Evolutionary conservation across 2,113 vertebrate genomes (phyloP), one percentile per base, ranked within the genome.

Genomic region (Nycticebus coucang): DNA sequence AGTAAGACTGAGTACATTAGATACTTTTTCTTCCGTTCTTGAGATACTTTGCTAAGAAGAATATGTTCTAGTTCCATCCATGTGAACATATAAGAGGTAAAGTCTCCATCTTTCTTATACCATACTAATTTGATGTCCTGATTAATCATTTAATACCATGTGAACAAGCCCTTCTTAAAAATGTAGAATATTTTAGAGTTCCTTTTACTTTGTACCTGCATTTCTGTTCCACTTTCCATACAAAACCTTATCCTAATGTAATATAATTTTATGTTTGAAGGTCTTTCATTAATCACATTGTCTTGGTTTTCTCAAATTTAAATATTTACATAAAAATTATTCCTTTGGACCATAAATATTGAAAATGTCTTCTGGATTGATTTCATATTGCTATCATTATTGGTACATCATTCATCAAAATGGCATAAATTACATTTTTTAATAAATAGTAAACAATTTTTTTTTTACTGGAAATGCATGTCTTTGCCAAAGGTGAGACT

Each of bases 281-380:
- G 4, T 72, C 24, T 80, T 93, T 89, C 55, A 41, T 91, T 78
- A 86, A 75, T 88, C 21, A 50, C 37, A 80, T 9, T 69, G 17
- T 21, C 55, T 93, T 72, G 4, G 7, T 91, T 93, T 37, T 85
- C 74, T 91, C 50, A 68, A 72, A 26, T 77, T 33, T 92, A 95
- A 87, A 45, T 93, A 80, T 87, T 89, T 87, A 75, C 28, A 45
- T 85, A 30, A 33, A 60, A 82, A 59, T 86, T 50, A 83, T 84
- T 84, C 22, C 45, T 91, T 95, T 64, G 88, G 45, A 72, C 9
- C 26, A 4, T 24, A 80, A 77, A 2, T 28, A 22, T 81, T 81
- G 26, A 64, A 35, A 64, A 15, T 50, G 62, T 92, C 41, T 85
- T 91, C 60, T 82, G 82, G 26, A 75, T 74, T 83, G 45, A 90